These are phyloP conservation scores for Rhineura floridana DNA, from an alignment of 2,113 vertebrate genomes.

Conservation along the genomic window DNA sequence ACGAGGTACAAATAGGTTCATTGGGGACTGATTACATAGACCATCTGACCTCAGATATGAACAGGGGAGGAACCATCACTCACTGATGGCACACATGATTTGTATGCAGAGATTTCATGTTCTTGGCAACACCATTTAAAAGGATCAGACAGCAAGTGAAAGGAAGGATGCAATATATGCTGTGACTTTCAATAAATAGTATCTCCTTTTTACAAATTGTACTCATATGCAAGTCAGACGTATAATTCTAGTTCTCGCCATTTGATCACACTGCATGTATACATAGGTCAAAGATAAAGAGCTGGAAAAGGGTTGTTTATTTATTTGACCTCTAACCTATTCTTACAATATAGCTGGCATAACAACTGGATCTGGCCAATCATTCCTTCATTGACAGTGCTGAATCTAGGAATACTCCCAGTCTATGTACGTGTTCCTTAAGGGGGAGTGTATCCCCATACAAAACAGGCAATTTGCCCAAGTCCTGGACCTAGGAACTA, in stretches of 20 bases:
- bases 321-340: no score
- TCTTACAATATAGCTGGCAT: no score
- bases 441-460: no score
- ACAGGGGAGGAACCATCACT: no score
- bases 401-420: no score
- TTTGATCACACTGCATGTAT: constrained; percentile 11
- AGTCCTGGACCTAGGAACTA: no score
- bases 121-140: background rate
- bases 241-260: background rate
- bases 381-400: no score
- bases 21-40: background rate
- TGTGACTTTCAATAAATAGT: background rate
- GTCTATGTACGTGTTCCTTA: no score
- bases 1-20: background rate
- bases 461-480: no score
- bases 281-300: constrained; percentile 3
- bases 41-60: background rate
- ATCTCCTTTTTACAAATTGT: background rate
- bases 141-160: no score
- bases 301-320: background rate
- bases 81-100: background rate
- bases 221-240: background rate
- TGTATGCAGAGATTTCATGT: background rate
- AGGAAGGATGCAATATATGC: background rate
- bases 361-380: no score